Evolutionary conservation across 2,888 invertebrate species (phyloP), one percentile per base, ranked within the genome.

Genomic region (Drosophila pegasa): DNA sequence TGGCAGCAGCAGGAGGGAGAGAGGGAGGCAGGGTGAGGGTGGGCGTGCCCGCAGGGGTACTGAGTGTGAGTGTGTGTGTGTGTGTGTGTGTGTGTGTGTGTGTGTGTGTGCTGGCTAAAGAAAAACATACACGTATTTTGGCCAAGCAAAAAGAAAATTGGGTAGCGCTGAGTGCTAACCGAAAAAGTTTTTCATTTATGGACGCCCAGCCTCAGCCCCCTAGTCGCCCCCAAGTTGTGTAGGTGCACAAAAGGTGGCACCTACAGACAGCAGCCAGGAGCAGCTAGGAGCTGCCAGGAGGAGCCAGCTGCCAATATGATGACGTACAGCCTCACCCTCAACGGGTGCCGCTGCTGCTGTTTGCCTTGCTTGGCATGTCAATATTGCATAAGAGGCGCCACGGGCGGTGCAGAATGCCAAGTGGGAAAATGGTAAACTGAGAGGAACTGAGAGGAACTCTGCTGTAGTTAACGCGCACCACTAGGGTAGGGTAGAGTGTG

Each of bases 81-180:
- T n/a, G n/a, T n/a, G n/a, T n/a, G n/a, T n/a, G n/a, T n/a, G n/a
- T n/a, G 31, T 22, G n/a, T 9, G 43, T 31, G n/a, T 22, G 40
- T 43, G 31, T 63, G 48, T 65, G 62, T 48, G 6, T 64, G 55
- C 80, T 66, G 86, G 73, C 88, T 80, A 83, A 83, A 88, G 88
- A 88, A 83, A 83, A 88, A 83, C 86, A 82, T 70, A 88, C 83
- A 83, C 83, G 88, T 88, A 85, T 87, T 83, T 85, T 69, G 80
- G 86, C 77, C 83, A 79, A 54, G 67, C 82, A 82, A 82, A 88
- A 83, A 79, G 86, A 83, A 83, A 88, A 88, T 83, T 85, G 83
- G 86, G 80, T 87, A 71, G 77, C 67, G 76, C 83, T 87, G 82
- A 82, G 88, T 85, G 82, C 86, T 74, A 83, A 88, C 83, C 88